Evolutionary conservation across 2,113 vertebrate species (phyloP).

Genomic region (Cettia cetti): DNA sequence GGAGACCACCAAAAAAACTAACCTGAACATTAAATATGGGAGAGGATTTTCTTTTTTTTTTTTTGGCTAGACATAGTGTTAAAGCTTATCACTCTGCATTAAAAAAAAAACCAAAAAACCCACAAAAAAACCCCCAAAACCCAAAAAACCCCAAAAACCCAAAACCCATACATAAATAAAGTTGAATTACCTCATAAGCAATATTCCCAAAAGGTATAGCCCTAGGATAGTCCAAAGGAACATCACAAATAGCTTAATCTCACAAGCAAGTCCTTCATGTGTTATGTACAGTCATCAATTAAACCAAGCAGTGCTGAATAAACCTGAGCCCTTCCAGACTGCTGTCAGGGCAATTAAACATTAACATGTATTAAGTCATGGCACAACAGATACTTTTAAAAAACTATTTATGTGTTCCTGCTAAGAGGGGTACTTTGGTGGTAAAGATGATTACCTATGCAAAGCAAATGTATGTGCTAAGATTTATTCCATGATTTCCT

Average conservation of each 20-base stretch:
- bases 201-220: background rate
- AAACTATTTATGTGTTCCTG: background rate
- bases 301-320: background rate
- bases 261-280: background rate
- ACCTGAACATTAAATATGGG: background rate
- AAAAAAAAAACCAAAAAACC: too few relatives aligned
- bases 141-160: too few relatives aligned
- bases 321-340: background rate
- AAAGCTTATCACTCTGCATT: background rate
- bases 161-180: background rate
- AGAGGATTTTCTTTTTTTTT: background rate
- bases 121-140: too few relatives aligned
- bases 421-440: background rate
- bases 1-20: constrained; percentile 18
- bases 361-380: too few relatives aligned
- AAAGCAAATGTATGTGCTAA: background rate
- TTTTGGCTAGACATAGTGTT: background rate
- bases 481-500: background rate
- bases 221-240: background rate
- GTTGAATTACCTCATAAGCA: background rate
- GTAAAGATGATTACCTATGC: background rate
- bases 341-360: background rate
- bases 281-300: accelerated
- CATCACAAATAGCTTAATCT: background rate
- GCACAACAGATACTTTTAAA: background rate